Conservation (phyloP, 2,888 invertebrate species). For the Boloria selene region DNA sequence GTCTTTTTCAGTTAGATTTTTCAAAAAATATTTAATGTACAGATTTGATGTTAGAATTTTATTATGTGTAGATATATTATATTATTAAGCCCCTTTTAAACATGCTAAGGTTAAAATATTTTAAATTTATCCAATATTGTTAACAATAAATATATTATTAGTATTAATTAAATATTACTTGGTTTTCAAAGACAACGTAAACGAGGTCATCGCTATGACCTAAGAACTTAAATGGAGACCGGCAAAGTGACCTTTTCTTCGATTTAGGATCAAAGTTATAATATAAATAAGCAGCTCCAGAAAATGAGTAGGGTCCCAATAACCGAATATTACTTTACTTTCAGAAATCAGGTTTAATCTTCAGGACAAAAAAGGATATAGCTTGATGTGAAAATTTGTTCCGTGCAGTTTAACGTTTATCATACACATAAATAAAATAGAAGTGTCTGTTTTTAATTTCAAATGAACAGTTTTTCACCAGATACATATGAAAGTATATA, state of each 20-base stretch:
- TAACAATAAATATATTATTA: no score
- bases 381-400: slow-evolving; percentile 5
- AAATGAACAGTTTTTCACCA: no score
- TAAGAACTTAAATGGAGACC: slow-evolving; percentile 42
- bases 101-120: slow-evolving; percentile 42
- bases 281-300: slow-evolving; percentile 30
- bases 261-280: slow-evolving; percentile 32
- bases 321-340: slow-evolving; percentile 26
- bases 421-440: no score
- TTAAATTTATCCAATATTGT: no score
- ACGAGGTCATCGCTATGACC: slow-evolving; percentile 44
- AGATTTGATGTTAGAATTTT: no score
- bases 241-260: slow-evolving; percentile 42
- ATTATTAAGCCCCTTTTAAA: neutral
- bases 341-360: slow-evolving; percentile 11
- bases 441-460: no score
- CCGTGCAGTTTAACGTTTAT: neutral
- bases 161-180: no score
- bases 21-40: no score
- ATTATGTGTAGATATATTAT: no score
- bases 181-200: slow-evolving; percentile 45
- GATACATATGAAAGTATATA: no score
- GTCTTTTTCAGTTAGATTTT: no score
- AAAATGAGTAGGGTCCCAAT: slow-evolving; percentile 27
- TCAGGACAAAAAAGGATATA: slow-evolving; percentile 19